phyloP scores from a whole-genome alignment of 2,888 invertebrate species.

The Axea sp. region DNA sequence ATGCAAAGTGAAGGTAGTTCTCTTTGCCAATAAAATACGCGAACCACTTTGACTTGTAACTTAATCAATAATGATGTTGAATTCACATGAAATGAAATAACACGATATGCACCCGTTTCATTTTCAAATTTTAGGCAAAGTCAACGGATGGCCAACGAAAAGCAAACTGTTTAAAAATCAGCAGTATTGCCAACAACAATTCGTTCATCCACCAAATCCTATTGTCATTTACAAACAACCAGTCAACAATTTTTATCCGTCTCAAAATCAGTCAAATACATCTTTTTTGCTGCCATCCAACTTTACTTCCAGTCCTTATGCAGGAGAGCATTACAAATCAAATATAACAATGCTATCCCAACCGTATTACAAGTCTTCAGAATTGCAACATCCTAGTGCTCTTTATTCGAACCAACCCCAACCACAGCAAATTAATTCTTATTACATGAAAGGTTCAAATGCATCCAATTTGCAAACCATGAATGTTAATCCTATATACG shows the following conservation, averaged over 20 bases:
- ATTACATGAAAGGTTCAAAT: conserved; percentile 68
- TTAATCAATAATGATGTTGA: no score
- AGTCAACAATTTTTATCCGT: conserved; percentile 55
- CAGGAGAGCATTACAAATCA: conserved; percentile 69
- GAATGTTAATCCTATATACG: conserved; percentile 66
- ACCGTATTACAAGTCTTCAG: conserved; percentile 71
- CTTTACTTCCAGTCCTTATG: conserved; percentile 67
- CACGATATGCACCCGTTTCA: no score
- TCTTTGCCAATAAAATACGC: neutral
- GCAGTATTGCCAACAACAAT: conserved; percentile 66
- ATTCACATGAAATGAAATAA: no score
- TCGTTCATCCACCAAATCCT: conserved; percentile 67
- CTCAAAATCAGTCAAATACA: conserved; percentile 63
- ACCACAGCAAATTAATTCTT: conserved; percentile 66
- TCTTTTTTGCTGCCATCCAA: conserved; percentile 70
- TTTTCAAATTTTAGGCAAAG: conserved; percentile 65
- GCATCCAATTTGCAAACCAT: conserved; percentile 68
- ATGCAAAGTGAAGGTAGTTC: conserved; percentile 68
- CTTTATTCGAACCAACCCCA: conserved; percentile 60
- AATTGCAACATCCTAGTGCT: conserved; percentile 69
- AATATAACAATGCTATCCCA: conserved; percentile 69
- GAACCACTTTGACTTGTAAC: no score
- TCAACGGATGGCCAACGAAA: conserved; percentile 70
- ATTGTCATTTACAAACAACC: conserved; percentile 70
- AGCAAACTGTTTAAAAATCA: conserved; percentile 66